Evolutionary conservation across 2,113 vertebrate species (phyloP), one percentile per base, ranked within the genome.

Genomic region (Scomber colias): DNA sequence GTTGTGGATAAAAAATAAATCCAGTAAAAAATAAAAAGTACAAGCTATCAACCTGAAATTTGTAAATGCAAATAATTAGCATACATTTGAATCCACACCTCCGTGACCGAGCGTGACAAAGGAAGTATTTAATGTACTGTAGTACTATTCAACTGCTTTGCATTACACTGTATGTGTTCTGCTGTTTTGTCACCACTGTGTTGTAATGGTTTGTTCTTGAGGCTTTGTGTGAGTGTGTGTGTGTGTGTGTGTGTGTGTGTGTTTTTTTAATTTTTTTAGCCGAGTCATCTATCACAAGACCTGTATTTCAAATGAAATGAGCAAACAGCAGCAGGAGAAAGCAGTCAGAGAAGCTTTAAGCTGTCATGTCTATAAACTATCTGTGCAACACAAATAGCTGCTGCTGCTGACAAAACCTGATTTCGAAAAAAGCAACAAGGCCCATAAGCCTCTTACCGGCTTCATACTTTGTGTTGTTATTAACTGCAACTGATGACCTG

Each of bases 381-480:
- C 17, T 21, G 53, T 72, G 35, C 57, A 46, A 8, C 4, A 60
- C 19, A 70, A 75, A 64, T 35, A 77, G 30, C 45, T 21, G 6
- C 30, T 57, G 45, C 17, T 65, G 16, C 74, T 27, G 21, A 31
- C 31, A 21, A 74, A 71, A 35, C 45, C 56, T 51, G 71, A 62
- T 66, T 77, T 46, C 73, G 21, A 19, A 45, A 16, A 69, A 16
- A 69, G 49, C 61, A 51, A 19, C 65, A 45, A 27, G 19, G 3
- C 49, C 9, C 17, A 50, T 83, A 83, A 81, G 68, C 83, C 59
- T 85, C 79, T 82, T 75, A 86, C 53, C 24, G 48, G 69, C 19
- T 51, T 79, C 72, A 67, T 27, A 74, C 57, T 72, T 62, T 57
- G 61, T 21, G 19, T 66, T 68, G 77, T 16, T 50, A 63, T 67